Evolutionary conservation across 92 coral and sea anemone species (phyloP).

Genomic region (Pocillopora grandis): DNA sequence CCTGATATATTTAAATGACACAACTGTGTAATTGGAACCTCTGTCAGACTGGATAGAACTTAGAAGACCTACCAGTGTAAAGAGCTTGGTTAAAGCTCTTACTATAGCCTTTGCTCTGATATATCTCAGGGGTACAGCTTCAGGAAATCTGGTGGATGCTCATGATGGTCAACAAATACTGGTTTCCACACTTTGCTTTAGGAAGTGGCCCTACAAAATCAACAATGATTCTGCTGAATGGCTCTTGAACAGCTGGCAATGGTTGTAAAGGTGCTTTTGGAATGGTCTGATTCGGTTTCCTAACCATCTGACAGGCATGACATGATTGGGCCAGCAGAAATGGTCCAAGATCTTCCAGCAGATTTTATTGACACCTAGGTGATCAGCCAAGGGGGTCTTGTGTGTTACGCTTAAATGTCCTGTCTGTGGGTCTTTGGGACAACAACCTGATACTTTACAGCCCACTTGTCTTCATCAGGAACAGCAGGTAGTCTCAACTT

Average conservation of each 20-base stretch:
- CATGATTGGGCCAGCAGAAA: conserved; percentile 64
- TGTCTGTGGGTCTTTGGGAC: conserved; percentile 33
- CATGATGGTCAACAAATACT: conserved; percentile 45
- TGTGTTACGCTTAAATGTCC: conserved; percentile 53
- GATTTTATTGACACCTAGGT: conserved; percentile 54
- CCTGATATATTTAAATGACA: conserved; percentile 52
- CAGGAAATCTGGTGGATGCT: conserved; percentile 49
- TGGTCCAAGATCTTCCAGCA: conserved; percentile 39
- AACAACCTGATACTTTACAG: conserved; percentile 51
- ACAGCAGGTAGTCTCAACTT: conserved; percentile 53
- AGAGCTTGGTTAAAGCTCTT: conserved; percentile 51
- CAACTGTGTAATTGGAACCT: conserved; percentile 59
- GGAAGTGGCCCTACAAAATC: conserved; percentile 68
- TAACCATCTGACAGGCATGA: conserved; percentile 51
- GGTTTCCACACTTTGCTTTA: conserved; percentile 55
- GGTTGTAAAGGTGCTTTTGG: conserved; percentile 63
- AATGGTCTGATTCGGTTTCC: conserved; percentile 48
- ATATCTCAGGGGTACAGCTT: conserved; percentile 56
- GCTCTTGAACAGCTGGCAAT: conserved; percentile 39
- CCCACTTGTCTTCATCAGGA: conserved; percentile 44
- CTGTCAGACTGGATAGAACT: conserved; percentile 40
- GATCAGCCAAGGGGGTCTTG: conserved; percentile 59
- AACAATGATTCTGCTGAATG: background rate
- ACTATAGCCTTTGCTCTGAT: conserved; percentile 57
- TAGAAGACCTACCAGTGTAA: conserved; percentile 59